Conservation (phyloP, 2,888 invertebrate genomes). For the Zaprionus obscuricornis region DNA sequence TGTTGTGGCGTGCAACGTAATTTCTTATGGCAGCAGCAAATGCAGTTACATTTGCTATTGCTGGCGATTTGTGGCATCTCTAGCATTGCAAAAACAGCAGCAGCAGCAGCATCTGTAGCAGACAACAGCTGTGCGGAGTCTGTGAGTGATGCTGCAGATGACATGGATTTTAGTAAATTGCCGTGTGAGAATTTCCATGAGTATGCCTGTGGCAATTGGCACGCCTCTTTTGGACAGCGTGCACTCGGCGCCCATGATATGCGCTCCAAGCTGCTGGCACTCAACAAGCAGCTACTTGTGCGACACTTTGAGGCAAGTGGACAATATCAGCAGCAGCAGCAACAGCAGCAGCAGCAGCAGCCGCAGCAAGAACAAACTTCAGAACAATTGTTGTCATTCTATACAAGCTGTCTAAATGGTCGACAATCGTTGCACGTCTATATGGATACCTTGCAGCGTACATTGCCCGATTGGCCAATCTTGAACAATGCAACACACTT, state of each 20-base stretch:
- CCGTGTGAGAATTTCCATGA: slow-evolving; percentile 93
- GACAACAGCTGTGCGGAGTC: neutral
- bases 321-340: neutral
- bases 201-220: slow-evolving; percentile 94
- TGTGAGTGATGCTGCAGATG: slow-evolving; percentile 26
- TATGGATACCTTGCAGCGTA: slow-evolving; percentile 50
- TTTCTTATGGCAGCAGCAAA: too few relatives aligned
- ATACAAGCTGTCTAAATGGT: slow-evolving; percentile 60
- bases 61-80: too few relatives aligned
- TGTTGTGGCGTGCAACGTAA: too few relatives aligned
- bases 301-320: slow-evolving; percentile 48
- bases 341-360: neutral
- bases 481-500: slow-evolving; percentile 51
- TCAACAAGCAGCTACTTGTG: slow-evolving; percentile 65
- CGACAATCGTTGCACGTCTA: slow-evolving; percentile 59
- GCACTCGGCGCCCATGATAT: slow-evolving; percentile 66
- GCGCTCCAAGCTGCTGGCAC: slow-evolving; percentile 60
- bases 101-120: neutral
- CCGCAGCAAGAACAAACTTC: too few relatives aligned
- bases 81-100: too few relatives aligned
- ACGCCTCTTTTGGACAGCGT: slow-evolving; percentile 46
- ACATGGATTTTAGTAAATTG: slow-evolving; percentile 83
- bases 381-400: slow-evolving; percentile 61
- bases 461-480: slow-evolving; percentile 69
- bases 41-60: too few relatives aligned